Evolutionary conservation across 2,113 vertebrate genomes (phyloP).

Genomic region (Mesembrinibis cayennensis): DNA sequence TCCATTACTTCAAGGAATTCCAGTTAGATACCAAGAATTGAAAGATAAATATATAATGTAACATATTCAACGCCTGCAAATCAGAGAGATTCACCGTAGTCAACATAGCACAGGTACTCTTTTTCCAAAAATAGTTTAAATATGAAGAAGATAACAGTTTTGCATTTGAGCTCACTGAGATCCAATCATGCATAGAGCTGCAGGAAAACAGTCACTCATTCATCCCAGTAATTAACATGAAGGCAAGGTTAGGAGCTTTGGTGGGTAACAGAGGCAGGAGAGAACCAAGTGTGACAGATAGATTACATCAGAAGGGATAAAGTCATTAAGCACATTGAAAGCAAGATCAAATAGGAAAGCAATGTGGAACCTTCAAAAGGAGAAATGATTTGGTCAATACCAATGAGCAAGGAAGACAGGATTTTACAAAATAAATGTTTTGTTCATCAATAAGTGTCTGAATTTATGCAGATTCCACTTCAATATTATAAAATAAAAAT

Average conservation of each 20-base stretch:
- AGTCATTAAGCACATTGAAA: not conserved
- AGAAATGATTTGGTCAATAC: not conserved
- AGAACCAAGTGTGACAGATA: not conserved
- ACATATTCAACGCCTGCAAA: not conserved
- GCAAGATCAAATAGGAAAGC: not conserved
- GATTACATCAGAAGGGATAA: not conserved
- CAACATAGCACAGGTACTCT: not conserved
- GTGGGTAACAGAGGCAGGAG: not conserved
- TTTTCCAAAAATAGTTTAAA: not conserved
- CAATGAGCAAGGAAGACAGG: not conserved
- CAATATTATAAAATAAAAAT: not conserved
- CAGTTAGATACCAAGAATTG: not conserved
- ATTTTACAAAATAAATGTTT: not conserved
- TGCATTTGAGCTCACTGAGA: not conserved
- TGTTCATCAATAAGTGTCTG: not conserved
- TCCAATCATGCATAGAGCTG: not conserved
- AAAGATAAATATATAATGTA: not conserved
- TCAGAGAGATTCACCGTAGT: not conserved
- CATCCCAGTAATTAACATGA: not conserved
- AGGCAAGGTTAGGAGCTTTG: not conserved
- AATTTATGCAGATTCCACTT: not conserved
- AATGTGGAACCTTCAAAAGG: not conserved
- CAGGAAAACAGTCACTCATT: conserved; percentile 36
- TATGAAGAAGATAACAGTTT: not conserved
- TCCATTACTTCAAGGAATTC: not conserved